A percentile compares a stretch with the other conserved stretches of the same genome.
Evolutionary conservation across 2,797 vertebrate species (phyloP).

Genomic region (Astyanax mexicanus): DNA sequence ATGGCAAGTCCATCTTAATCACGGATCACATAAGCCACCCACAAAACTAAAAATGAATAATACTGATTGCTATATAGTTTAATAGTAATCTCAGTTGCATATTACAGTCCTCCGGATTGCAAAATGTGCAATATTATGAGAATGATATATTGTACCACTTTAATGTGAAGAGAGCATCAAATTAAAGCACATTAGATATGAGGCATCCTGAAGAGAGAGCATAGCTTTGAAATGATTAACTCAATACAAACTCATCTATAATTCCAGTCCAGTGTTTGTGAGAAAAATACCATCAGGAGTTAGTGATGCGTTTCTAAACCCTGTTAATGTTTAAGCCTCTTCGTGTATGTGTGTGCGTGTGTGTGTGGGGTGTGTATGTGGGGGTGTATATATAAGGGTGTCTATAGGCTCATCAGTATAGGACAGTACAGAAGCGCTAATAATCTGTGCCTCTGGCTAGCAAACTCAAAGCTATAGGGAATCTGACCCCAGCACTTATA

Average conservation of each 20-base stretch:
- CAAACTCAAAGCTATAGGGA: slow-evolving; percentile 36
- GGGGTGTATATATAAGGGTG: no score
- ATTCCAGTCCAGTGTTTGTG: slow-evolving; percentile 2
- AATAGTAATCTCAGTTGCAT: background rate
- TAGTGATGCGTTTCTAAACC: slow-evolving; percentile 30
- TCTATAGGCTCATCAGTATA: background rate
- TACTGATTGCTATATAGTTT: no score
- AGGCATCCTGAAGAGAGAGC: background rate
- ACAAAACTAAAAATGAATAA: no score
- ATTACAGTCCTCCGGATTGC: background rate
- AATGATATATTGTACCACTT: background rate
- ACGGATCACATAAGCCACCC: no score
- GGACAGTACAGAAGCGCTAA: background rate
- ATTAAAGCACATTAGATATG: background rate
- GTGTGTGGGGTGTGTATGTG: no score
- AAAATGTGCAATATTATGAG: background rate
- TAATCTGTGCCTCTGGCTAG: slow-evolving; percentile 31
- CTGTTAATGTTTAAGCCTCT: slow-evolving; percentile 20
- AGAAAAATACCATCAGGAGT: background rate
- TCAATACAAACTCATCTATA: slow-evolving; percentile 4
- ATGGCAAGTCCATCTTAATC: no score
- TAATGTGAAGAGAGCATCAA: background rate
- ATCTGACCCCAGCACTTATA: slow-evolving; percentile 37
- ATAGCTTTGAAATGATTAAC: slow-evolving; percentile 22
- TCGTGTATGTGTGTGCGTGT: background rate